phyloP scores from a whole-genome alignment of 2,113 vertebrate species.

The Dolichotis patagonum region DNA sequence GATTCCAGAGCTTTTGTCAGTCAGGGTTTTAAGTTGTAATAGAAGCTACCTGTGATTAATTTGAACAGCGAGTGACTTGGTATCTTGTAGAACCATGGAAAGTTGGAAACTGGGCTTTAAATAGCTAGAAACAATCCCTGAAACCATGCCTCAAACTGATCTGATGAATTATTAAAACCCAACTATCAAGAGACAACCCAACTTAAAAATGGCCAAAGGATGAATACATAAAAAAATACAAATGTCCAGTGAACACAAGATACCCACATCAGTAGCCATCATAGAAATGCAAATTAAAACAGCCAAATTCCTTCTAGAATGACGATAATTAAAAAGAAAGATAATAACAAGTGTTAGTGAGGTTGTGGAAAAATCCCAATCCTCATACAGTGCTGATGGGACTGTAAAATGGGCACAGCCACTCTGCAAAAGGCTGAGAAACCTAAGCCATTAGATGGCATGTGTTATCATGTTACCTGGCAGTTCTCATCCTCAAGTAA shows the following conservation, averaged over 20 bases:
- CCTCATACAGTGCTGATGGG: not conserved
- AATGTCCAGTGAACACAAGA: not conserved
- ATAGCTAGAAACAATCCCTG: not conserved
- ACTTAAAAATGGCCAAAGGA: constrained; percentile 4
- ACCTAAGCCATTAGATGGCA: not conserved
- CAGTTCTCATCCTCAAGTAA: not conserved
- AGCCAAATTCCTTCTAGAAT: not conserved
- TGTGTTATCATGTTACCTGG: not conserved
- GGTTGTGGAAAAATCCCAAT: not conserved
- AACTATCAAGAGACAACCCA: constrained; percentile 20
- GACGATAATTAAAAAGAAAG: not conserved
- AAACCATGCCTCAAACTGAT: not conserved
- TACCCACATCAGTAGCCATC: not conserved
- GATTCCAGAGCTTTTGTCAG: not conserved
- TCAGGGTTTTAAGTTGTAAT: not conserved
- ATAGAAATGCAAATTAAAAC: constrained; percentile 27
- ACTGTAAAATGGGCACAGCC: not conserved
- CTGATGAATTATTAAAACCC: not conserved
- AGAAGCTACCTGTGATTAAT: not conserved
- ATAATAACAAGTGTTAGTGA: not conserved
- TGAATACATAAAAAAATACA: not conserved
- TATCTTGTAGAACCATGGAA: not conserved
- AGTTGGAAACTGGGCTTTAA: not conserved
- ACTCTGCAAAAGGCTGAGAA: not conserved
- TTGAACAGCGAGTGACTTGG: not conserved